These are phyloP conservation scores for Salpingus planirostris DNA, from an alignment of 2,888 invertebrate species.

Conservation along the genomic window DNA sequence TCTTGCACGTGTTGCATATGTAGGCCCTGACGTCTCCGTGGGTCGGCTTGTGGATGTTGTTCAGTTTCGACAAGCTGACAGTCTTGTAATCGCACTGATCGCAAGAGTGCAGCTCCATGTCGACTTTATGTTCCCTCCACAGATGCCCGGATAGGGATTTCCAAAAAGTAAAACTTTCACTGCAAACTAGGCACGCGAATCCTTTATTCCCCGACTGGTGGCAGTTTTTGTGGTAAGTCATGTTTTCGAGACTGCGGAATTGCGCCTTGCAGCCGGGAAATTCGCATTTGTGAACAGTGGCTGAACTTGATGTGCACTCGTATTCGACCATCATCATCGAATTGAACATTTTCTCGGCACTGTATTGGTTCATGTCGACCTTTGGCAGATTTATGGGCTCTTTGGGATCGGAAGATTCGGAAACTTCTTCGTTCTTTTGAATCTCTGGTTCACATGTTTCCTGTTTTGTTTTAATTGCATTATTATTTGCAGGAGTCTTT, in stretches of 20 bases:
- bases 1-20: conserved; percentile 58
- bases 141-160: conserved; percentile 67
- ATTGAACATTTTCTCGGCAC: conserved; percentile 4
- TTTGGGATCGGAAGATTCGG: neutral
- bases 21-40: conserved; percentile 58
- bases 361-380: conserved; percentile 4
- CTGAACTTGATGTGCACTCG: no score
- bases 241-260: conserved; percentile 49
- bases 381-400: conserved; percentile 2
- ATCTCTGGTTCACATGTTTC: no score
- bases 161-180: conserved; percentile 48
- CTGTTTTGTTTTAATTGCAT: conserved; percentile 4
- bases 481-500: conserved; percentile 21
- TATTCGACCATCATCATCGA: conserved; percentile 12
- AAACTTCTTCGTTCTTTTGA: neutral
- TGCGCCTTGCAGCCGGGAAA: conserved; percentile 49
- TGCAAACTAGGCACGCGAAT: conserved; percentile 61
- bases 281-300: conserved; percentile 41
- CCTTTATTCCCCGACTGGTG: conserved; percentile 32
- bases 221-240: conserved; percentile 57
- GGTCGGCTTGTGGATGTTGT: conserved; percentile 66
- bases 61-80: conserved; percentile 57
- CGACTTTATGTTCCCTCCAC: conserved; percentile 68
- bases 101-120: conserved; percentile 72
- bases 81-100: conserved; percentile 67